These are phyloP conservation scores for Mirza zaza DNA, from an alignment of 2,113 vertebrate genomes.

Conservation along the genomic window DNA sequence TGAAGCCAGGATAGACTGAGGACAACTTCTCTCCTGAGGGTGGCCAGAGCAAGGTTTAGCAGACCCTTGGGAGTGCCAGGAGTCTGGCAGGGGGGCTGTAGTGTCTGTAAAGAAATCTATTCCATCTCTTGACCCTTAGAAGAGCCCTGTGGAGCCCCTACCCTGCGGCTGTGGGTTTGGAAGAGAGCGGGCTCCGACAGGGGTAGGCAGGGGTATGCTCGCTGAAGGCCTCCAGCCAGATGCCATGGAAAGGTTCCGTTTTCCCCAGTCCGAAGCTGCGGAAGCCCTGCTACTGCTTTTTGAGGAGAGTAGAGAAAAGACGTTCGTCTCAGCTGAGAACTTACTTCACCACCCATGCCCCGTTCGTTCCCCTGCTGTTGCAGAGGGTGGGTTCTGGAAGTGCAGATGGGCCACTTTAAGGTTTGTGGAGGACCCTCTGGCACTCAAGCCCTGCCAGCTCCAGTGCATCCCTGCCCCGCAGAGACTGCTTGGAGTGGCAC, in stretches of 20 bases:
- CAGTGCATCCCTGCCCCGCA: neutral
- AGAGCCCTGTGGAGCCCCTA: neutral
- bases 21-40: neutral
- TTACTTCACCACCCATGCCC: neutral
- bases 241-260: conserved; percentile 15
- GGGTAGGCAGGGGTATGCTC: neutral
- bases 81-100: neutral
- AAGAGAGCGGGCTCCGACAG: neutral
- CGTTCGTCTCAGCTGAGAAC: neutral
- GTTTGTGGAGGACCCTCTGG: neutral
- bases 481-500: neutral
- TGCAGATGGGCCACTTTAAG: neutral
- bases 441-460: neutral
- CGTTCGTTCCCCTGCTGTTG: neutral
- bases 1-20: neutral
- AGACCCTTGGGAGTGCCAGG: neutral
- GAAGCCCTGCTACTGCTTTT: neutral
- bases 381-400: neutral
- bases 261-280: neutral
- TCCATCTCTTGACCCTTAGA: neutral
- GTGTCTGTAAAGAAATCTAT: neutral
- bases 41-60: neutral
- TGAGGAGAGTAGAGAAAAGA: neutral
- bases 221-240: neutral
- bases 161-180: neutral